Conservation (phyloP, 2,888 invertebrate species). For the Drosophila prostipennis region DNA sequence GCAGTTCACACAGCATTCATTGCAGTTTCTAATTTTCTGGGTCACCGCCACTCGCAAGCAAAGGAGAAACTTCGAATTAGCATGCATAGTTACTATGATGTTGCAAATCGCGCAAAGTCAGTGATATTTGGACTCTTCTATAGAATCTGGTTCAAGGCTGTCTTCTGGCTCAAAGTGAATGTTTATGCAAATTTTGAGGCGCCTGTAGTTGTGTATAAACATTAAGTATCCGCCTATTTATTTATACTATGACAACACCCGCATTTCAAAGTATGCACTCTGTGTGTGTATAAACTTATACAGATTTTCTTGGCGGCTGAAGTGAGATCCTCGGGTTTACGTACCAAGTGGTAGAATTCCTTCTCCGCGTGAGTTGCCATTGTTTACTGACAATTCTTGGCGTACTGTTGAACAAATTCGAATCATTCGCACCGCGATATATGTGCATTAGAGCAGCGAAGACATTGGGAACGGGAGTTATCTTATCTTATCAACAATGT, state of each 20-base stretch:
- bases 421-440: constrained; percentile 45
- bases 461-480: constrained; percentile 34
- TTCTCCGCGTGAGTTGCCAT: constrained; percentile 70
- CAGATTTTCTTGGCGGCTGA: background rate
- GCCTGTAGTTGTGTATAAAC: constrained; percentile 3
- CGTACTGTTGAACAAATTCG: constrained; percentile 31
- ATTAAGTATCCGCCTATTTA: constrained; percentile 1
- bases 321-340: constrained; percentile 31
- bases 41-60: constrained; percentile 14
- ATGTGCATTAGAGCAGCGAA: constrained; percentile 33
- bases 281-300: constrained; percentile 6
- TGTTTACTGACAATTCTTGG: constrained; percentile 32
- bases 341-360: constrained; percentile 68
- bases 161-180: constrained; percentile 5
- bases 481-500: constrained; percentile 51
- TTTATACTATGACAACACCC: constrained; percentile 6
- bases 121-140: background rate
- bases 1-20: constrained; percentile 9
- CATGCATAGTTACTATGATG: constrained; percentile 2
- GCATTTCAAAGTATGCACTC: constrained; percentile 4
- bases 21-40: constrained; percentile 29
- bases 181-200: constrained; percentile 12
- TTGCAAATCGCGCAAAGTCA: background rate
- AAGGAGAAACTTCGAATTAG: constrained; percentile 25
- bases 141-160: constrained; percentile 26